Evolutionary conservation across 2,888 invertebrate species (phyloP), one percentile per base, ranked within the genome.

Genomic region (Ornithoptera priamus): DNA sequence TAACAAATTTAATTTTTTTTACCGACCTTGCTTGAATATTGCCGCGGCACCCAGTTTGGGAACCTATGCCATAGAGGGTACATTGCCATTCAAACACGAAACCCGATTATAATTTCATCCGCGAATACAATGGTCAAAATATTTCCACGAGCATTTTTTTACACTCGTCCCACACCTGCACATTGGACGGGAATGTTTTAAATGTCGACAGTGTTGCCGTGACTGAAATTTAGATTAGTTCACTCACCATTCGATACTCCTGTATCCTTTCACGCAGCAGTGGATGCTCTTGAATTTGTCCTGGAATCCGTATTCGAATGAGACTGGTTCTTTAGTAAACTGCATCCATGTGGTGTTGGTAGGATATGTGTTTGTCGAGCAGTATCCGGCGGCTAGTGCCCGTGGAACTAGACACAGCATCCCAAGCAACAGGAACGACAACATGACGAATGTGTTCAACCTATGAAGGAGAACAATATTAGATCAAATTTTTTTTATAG

Each of bases 241-340:
- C 71, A 93, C 95, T 94, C 79, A 96, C 96, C 96, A 96, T 93
- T 96, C 96, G 76, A 96, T 96, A 84, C 96, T 96, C 72, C 95
- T 90, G 82, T 96, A 96, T 73, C 95, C 96, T 79, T 95, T 94
- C 67, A 96, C 95, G 82, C 96, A 96, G 86, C 96, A 96, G 82
- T 96, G 96, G 62, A 96, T 93, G 73, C 95, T 95, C 84, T 96
- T 96, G 89, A 96, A 95, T 72, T 94, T 93, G 70, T 94, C 94
- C 71, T 94, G 93, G 76, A 95, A 93, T 17, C 95, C 96, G 82
- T 94, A 96, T 78, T 96, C 96, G 74, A 88, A 88, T 17, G 93
- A 91, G 71, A 94, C 94, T 7, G 95, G 94, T 78, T 96, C 96
- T 81, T 96, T 96, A 71, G 95, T 95, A 85, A 96, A 95, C 81